Evolutionary conservation across 2,113 vertebrate species (phyloP).

Genomic region (Danio rerio): GRCz12tu NC_133194.1:13495501-13496000

Average conservation of each 20-base stretch:
- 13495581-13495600: too few species aligned
- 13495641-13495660: too few species aligned
- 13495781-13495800: conserved; percentile 12
- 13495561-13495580: too few species aligned
- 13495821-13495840: neutral
- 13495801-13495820: neutral
- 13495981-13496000: conserved; percentile 40
- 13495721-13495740: conserved; percentile 98
- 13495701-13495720: conserved; percentile 88
- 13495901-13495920: conserved; percentile 92
- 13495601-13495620: too few species aligned
- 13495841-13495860: conserved; percentile 61
- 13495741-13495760: conserved; percentile 90
- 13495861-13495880: conserved; percentile 99
- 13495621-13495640: too few species aligned
- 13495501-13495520: too few species aligned
- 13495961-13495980: conserved; percentile 60
- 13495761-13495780: conserved; percentile 92
- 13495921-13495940: conserved; percentile 89
- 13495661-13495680: conserved; percentile 88
- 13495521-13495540: too few species aligned
- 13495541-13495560: too few species aligned
- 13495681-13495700: conserved; percentile 93
- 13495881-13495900: conserved; percentile 96
- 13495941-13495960: conserved; percentile 92